Evolutionary conservation across 2,797 vertebrate species (phyloP).

Genomic region (Eupleurogrammus muticus): DNA sequence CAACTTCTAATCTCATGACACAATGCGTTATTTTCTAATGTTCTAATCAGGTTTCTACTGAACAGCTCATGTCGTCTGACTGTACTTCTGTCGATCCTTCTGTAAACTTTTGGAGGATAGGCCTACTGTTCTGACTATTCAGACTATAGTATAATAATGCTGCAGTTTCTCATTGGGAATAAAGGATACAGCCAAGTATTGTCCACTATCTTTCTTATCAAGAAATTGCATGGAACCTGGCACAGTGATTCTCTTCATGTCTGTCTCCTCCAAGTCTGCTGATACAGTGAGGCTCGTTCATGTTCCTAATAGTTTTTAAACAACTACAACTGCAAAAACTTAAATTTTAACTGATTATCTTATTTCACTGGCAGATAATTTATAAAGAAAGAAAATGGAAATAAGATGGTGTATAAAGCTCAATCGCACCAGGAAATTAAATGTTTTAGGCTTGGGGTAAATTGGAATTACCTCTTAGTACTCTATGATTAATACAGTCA

Average conservation of each 20-base stretch:
- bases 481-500: no score
- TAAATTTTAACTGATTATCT: no score
- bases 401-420: no score
- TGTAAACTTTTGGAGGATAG: slow-evolving; percentile 17
- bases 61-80: not conserved
- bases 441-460: no score
- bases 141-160: no score
- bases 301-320: no score
- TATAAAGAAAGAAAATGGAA: no score
- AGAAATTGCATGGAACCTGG: not conserved
- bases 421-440: no score
- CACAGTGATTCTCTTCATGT: not conserved
- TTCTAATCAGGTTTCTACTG: slow-evolving; percentile 24
- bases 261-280: not conserved
- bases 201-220: not conserved
- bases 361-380: no score
- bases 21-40: not conserved
- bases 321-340: no score
- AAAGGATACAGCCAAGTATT: not conserved
- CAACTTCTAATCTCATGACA: slow-evolving; percentile 6
- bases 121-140: not conserved
- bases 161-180: not conserved
- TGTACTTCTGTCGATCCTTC: slow-evolving; percentile 13
- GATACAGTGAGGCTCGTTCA: not conserved
- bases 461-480: no score